A percentile compares a stretch with the other conserved stretches of the same genome.
Conservation (phyloP, 2,888 invertebrate genomes). For the Zaprionus lineosus region DNA sequence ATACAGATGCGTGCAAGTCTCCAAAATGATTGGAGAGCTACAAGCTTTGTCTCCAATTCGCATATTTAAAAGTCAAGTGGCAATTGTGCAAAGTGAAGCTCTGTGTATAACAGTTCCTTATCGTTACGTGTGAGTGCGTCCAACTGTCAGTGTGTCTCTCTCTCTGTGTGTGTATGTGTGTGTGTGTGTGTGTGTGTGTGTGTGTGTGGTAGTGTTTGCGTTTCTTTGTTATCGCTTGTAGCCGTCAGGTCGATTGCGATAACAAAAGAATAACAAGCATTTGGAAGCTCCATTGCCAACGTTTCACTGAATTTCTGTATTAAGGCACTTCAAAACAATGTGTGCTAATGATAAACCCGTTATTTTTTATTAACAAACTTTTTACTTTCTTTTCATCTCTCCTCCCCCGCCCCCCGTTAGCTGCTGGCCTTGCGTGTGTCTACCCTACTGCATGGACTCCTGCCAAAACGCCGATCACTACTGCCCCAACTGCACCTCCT, state of each 20-base stretch:
- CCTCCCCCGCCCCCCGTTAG: too few relatives aligned
- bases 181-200: slow-evolving; percentile 21
- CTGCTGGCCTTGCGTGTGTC: slow-evolving; percentile 85
- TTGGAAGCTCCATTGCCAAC: too few relatives aligned
- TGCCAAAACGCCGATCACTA: slow-evolving; percentile 85
- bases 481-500: slow-evolving; percentile 85
- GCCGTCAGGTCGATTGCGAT: slow-evolving; percentile 47
- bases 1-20: too few relatives aligned
- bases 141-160: background rate
- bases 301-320: too few relatives aligned
- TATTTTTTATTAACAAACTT: too few relatives aligned
- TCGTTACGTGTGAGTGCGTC: too few relatives aligned
- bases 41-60: too few relatives aligned
- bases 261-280: slow-evolving; percentile 32
- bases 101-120: slow-evolving; percentile 35
- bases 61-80: too few relatives aligned
- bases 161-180: slow-evolving; percentile 6
- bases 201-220: too few relatives aligned
- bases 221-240: slow-evolving; percentile 57
- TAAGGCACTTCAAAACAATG: too few relatives aligned
- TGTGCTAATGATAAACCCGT: too few relatives aligned
- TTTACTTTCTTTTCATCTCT: background rate
- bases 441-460: slow-evolving; percentile 85
- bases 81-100: slow-evolving; percentile 17
- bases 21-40: too few relatives aligned